These are phyloP conservation scores for Cavia aperea DNA, from an alignment of 2,113 vertebrate genomes.

Conservation along the genomic window DNA sequence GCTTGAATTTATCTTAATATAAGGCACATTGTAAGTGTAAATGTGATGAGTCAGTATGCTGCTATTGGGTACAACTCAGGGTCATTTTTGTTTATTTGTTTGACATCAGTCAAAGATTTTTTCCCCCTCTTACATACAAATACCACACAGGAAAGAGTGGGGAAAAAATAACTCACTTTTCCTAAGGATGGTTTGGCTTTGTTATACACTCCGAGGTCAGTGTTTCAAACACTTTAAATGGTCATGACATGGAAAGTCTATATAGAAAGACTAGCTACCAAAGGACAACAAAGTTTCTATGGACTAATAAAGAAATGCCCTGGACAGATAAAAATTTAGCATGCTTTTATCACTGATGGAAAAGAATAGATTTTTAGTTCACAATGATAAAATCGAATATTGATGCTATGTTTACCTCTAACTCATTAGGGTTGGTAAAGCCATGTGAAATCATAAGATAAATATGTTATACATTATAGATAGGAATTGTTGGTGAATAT, in stretches of 20 bases:
- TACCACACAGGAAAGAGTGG: neutral
- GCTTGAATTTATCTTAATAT: slow-evolving; percentile 59
- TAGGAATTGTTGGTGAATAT: neutral
- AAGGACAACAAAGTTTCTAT: neutral
- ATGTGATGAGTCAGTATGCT: slow-evolving; percentile 32
- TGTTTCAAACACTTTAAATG: slow-evolving; percentile 18
- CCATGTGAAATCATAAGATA: neutral
- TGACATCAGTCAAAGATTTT: neutral
- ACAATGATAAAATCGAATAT: neutral
- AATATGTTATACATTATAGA: neutral
- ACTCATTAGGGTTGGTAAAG: slow-evolving; percentile 14
- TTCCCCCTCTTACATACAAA: neutral
- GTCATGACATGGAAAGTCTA: neutral
- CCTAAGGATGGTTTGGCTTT: neutral
- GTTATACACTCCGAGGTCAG: neutral
- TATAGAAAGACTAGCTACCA: neutral
- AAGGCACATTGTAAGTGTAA: slow-evolving; percentile 42
- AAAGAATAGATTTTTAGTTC: slow-evolving; percentile 7
- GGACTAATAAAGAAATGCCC: neutral
- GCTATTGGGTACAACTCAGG: slow-evolving; percentile 24
- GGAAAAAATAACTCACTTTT: neutral
- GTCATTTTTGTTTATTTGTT: slow-evolving; percentile 33
- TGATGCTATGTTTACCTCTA: neutral
- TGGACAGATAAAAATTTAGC: neutral
- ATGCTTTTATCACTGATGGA: neutral